These are phyloP conservation scores for Charadrius vociferus DNA, from an alignment of 2,113 vertebrate species.

Conservation along the genomic window DNA sequence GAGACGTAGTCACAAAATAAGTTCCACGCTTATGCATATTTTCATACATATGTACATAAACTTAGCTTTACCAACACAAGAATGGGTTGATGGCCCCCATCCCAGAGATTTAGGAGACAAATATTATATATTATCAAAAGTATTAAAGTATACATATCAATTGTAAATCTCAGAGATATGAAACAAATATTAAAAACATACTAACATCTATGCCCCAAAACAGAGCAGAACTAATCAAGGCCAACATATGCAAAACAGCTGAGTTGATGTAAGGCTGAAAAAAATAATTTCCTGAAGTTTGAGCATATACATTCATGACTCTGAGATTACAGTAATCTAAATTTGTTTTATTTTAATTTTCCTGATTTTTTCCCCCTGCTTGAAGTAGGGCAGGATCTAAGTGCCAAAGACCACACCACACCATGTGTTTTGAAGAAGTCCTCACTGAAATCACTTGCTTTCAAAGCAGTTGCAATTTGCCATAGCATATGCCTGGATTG, in stretches of 20 bases:
- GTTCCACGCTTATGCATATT: rapidly evolving
- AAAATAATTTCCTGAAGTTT: slow-evolving; percentile 4
- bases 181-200: slow-evolving; percentile 22
- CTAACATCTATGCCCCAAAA: neutral
- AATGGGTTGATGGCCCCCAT: neutral
- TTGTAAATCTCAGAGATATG: neutral
- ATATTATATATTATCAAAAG: neutral
- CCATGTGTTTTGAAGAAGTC: slow-evolving; percentile 13
- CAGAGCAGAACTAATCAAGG: neutral
- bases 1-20: neutral
- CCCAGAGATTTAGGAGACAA: neutral
- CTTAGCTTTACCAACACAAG: neutral
- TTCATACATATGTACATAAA: neutral
- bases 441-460: neutral
- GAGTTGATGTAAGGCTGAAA: slow-evolving; percentile 17
- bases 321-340: slow-evolving; percentile 44
- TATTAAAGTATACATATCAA: neutral
- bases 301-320: neutral
- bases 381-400: neutral
- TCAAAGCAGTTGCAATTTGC: neutral
- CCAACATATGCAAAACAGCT: slow-evolving; percentile 42
- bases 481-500: neutral
- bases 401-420: neutral
- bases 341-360: slow-evolving; percentile 46
- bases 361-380: neutral